Base-by-base conservation (phyloP, 2,888 invertebrate species). In the Encarsia formosa region DNA sequence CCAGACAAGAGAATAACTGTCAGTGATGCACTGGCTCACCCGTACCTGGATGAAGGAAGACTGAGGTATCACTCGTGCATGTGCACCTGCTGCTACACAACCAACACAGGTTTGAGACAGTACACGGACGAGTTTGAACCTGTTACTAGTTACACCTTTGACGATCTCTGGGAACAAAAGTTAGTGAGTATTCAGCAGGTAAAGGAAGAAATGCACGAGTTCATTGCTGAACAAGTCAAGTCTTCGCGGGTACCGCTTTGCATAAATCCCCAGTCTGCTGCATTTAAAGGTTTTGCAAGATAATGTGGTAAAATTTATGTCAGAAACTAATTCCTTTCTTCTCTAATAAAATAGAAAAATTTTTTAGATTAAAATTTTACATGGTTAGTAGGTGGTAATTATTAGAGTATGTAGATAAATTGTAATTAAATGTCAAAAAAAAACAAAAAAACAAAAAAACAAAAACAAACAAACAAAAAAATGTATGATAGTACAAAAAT, bases 201-300 rank as follows among this genome's bases (percentile, higher is more conserved):
- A 64, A 95, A 95, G 91, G 98, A 97, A 83, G 94, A 95, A 82
- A 91, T 99, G 84, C 96, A 97, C 84, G 93, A 93, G 81, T 97
- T 97, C 80, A 96, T 99, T 77, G 89, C 92, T 71, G 96, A 97
- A 77, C 94, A 96, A 77, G 82, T 93, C 75, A 91, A 92, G 76
- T 90, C 92, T 70, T 91, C 91, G 72, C 87, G 95, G 64, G 95
- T 99, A 67, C 98, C 99, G 64, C 83, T 99, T 67, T 98, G 98
- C 83, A 98, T 99, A 82, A 99, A 99, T 81, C 99, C 98, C 68
- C 95, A 96, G 80, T 97, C 97, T 73, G 96, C 97, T 76, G 96
- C 98, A 77, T 99, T 97, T 84, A 97, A 97, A 84, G 97, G 94
- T 84, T 99, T 99, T 86, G 93, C 96, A 83, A 98, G 95, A 97